Evolutionary conservation across 2,113 vertebrate genomes (phyloP), one percentile per base, ranked within the genome.

Genomic region (Caloenas nicobarica): DNA sequence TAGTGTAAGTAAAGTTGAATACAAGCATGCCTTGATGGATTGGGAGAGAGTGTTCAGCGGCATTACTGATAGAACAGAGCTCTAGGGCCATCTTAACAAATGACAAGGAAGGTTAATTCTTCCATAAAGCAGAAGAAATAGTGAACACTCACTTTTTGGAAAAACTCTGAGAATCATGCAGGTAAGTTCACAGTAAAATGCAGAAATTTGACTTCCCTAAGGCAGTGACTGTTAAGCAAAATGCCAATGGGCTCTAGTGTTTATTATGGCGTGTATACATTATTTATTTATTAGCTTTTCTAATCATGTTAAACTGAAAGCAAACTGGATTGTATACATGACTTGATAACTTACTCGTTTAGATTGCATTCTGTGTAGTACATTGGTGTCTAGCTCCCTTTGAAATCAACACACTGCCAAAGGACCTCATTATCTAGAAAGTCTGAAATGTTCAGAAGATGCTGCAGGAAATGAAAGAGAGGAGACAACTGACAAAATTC

Each of bases 1-100:
- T 82, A 22, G 9, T 12, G 2, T 70, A 48, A 66, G 15, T 21
- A 40, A 54, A 71, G 33, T 5, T 60, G 57, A 72, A 36, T 38
- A 57, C 18, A 44, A 0, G 0, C 10, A 8, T 29, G 4, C 5
- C 76, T 44, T 56, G 33, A 77, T 9, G 77, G 17, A 26, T 1
- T 17, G 3, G 4, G 5, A 7, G 25, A 16, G 34, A 80, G 10
- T 2, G 3, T 53, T 71, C 53, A 31, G 33, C 50, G 26, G 3
- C 50, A 19, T 11, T 48, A 15, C 16, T 31, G 13, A 12, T 21
- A 77, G 76, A 72, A 48, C 22, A 68, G 33, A 72, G 19, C 10
- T 68, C 57, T 69, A 46, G 0, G 3, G 31, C 13, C 5, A 19
- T 26, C 71, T 51, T 36, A 81, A 53, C 4, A 79, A 90, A 76